phyloP scores from a whole-genome alignment of 35 echinoderm and acorn worm genomes.

The Amphiura filiformis region DNA sequence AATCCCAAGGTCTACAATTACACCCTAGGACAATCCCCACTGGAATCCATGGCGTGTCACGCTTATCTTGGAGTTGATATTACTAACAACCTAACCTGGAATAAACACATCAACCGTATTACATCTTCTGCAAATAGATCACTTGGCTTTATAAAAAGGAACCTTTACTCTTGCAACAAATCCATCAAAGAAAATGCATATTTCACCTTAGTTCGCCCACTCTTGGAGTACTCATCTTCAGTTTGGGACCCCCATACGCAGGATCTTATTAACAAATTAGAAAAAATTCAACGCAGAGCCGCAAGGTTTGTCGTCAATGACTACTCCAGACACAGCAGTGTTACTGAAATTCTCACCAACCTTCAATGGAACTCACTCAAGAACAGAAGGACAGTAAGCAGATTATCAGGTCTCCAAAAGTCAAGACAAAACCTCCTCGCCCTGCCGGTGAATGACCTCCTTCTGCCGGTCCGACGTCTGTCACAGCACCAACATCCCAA shows the following conservation, averaged over 20 bases:
- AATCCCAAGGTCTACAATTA: slow-evolving; percentile 7
- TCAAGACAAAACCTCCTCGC: background rate
- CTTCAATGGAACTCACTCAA: background rate
- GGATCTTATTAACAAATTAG: slow-evolving; percentile 18
- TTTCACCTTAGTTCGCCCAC: slow-evolving; percentile 1
- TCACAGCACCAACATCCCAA: background rate
- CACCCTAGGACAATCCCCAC: background rate
- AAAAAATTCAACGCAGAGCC: slow-evolving; percentile 19
- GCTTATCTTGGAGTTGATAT: slow-evolving; percentile 39
- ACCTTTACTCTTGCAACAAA: slow-evolving; percentile 4
- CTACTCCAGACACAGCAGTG: slow-evolving; percentile 5
- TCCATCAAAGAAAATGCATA: slow-evolving; percentile 21
- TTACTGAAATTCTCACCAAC: background rate
- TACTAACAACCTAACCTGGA: slow-evolving; percentile 27
- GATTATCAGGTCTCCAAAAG: background rate
- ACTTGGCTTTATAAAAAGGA: slow-evolving; percentile 34
- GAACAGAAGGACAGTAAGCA: background rate
- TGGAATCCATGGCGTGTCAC: background rate
- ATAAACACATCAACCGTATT: slow-evolving; percentile 33
- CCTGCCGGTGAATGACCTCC: background rate
- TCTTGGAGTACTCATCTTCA: slow-evolving; percentile 1
- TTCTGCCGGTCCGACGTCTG: background rate
- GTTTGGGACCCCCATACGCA: slow-evolving; percentile 15
- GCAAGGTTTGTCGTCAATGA: slow-evolving; percentile 14
- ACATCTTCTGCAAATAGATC: background rate